phyloP scores from a whole-genome alignment of 2,888 invertebrate genomes.

The Theodoxus fluviatilis region DNA sequence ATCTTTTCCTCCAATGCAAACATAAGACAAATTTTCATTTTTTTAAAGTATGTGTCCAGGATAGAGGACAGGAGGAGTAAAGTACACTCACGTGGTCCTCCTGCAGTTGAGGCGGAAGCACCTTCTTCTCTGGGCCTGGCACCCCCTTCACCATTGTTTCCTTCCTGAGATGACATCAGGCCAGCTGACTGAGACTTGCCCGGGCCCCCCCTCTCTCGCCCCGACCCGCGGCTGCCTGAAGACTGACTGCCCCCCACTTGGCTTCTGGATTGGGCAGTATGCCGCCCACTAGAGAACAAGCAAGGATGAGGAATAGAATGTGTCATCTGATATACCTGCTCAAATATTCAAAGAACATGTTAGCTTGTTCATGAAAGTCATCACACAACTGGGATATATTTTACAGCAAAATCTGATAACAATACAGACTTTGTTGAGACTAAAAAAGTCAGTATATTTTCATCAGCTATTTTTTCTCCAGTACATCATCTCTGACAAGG shows the following conservation, averaged over 20 bases:
- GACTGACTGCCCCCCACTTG: conserved; percentile 36
- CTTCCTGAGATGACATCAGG: conserved; percentile 26
- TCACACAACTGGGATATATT: no score
- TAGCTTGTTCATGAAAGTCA: not conserved
- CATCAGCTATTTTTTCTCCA: no score
- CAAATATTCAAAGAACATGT: not conserved
- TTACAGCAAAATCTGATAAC: no score
- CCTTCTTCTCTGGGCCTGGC: conserved; percentile 28
- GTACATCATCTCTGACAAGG: no score
- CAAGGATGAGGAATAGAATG: not conserved
- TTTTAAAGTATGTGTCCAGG: no score
- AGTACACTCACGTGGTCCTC: no score
- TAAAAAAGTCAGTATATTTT: no score
- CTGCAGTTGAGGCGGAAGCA: no score
- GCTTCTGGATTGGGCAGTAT: not conserved
- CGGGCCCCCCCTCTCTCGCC: conserved; percentile 26
- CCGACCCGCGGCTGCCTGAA: conserved; percentile 27
- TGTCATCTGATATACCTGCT: not conserved
- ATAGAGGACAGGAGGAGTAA: no score
- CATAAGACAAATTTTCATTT: no score
- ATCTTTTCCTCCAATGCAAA: no score
- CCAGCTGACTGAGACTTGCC: conserved; percentile 19
- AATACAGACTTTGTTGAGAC: no score
- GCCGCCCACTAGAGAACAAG: not conserved
- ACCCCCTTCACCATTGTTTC: conserved; percentile 21